Percentiles rank a stretch among this genome's conserved stretches.
Conservation (phyloP, 2,888 invertebrate genomes). For the Entomobrya multifasciata region DNA sequence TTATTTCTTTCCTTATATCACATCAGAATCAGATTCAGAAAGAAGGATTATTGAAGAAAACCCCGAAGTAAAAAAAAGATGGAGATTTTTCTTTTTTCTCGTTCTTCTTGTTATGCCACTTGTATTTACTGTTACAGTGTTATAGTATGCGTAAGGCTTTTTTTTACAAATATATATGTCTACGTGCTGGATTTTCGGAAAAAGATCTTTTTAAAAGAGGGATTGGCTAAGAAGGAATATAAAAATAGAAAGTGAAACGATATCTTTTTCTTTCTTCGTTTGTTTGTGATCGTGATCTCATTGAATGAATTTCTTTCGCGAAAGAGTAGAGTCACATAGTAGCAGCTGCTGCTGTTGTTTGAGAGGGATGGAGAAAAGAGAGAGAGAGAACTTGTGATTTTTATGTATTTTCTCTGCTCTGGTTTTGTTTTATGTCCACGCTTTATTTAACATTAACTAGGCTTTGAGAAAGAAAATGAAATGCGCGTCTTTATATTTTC, state of each 20-base stretch:
- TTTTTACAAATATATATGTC: no score
- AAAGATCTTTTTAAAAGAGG: constrained; percentile 51
- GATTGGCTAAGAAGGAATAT: constrained; percentile 36
- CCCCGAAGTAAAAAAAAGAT: constrained; percentile 13
- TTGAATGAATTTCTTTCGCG: constrained; percentile 59
- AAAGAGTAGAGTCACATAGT: neutral
- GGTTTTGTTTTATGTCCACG: constrained; percentile 71
- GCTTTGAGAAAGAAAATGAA: constrained; percentile 56
- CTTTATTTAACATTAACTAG: constrained; percentile 69
- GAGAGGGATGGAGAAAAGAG: neutral
- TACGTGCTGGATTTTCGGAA: constrained; percentile 27
- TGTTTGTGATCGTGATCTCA: constrained; percentile 55
- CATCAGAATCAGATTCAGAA: constrained; percentile 52
- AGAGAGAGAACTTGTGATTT: constrained; percentile 63
- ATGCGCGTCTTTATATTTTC: constrained; percentile 40
- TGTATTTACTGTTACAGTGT: constrained; percentile 9
- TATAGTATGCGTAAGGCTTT: neutral
- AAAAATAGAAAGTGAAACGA: constrained; percentile 52
- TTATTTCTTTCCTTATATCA: constrained; percentile 46
- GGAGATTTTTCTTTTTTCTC: constrained; percentile 31
- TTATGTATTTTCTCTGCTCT: constrained; percentile 67
- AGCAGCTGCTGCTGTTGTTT: constrained; percentile 41
- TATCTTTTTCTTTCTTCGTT: constrained; percentile 45
- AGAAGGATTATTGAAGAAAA: constrained; percentile 51
- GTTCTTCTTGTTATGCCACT: constrained; percentile 45